Conservation (phyloP, 2,888 invertebrate species). For the Lycophotia porphyrea region DNA sequence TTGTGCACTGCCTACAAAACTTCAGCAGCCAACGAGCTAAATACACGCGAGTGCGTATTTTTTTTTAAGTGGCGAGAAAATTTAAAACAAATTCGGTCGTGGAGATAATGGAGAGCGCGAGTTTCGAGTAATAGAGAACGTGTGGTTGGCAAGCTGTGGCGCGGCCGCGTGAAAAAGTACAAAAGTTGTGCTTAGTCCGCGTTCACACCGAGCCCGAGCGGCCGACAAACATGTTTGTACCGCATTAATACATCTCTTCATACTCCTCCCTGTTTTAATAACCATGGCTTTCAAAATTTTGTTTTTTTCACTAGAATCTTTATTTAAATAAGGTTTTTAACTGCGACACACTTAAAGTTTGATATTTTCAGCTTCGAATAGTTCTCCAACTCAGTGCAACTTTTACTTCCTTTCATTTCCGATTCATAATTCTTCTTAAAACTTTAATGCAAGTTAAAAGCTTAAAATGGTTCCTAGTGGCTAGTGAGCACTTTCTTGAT, state of each 20-base stretch:
- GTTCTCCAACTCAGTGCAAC: constrained; percentile 74
- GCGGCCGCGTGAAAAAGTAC: constrained; percentile 85
- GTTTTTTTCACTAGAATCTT: constrained; percentile 13
- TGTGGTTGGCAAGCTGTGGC: constrained; percentile 86
- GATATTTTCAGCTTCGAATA: constrained; percentile 66
- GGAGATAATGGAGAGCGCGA: constrained; percentile 87
- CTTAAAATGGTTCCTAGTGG: constrained; percentile 80
- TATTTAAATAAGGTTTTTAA: constrained; percentile 47
- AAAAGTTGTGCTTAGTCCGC: constrained; percentile 82
- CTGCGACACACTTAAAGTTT: constrained; percentile 57
- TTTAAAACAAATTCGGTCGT: constrained; percentile 86
- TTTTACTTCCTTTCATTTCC: constrained; percentile 81
- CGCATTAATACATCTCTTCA: constrained; percentile 54
- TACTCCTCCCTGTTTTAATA: constrained; percentile 25
- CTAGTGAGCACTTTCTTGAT: constrained; percentile 73
- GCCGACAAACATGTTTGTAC: constrained; percentile 70
- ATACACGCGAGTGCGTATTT: constrained; percentile 76
- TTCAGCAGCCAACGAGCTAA: constrained; percentile 71
- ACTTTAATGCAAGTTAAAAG: constrained; percentile 85
- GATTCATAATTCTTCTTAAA: constrained; percentile 83
- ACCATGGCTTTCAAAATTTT: constrained; percentile 4
- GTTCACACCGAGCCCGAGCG: constrained; percentile 71
- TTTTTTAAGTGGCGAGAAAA: constrained; percentile 79
- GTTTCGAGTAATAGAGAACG: constrained; percentile 87
- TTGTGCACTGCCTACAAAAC: constrained; percentile 69